Percentiles rank a stretch among this genome's conserved stretches.
Conservation (phyloP, 2,113 vertebrate genomes). For the Sisor rabdophorus region DNA sequence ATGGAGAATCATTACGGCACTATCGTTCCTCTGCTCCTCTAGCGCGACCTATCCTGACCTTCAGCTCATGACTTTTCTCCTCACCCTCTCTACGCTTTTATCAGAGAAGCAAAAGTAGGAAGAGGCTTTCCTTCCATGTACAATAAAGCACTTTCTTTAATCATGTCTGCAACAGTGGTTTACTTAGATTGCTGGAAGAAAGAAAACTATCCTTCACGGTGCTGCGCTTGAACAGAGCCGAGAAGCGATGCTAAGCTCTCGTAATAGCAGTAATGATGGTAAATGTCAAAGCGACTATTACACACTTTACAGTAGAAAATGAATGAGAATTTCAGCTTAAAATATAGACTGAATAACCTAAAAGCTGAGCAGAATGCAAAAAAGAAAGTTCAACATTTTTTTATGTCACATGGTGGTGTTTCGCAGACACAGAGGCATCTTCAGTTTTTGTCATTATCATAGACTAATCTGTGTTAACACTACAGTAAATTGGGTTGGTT, state of each 20-base stretch:
- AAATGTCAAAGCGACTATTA: background rate
- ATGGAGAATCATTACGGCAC: constrained; percentile 51
- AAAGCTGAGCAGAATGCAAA: background rate
- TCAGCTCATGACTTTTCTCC: constrained; percentile 52
- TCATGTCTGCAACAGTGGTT: background rate
- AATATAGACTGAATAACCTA: background rate
- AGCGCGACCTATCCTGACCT: constrained; percentile 59
- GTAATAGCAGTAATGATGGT: background rate
- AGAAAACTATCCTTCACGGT: background rate
- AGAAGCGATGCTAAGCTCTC: background rate
- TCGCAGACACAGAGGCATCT: background rate
- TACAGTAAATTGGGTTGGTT: background rate
- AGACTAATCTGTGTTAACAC: background rate
- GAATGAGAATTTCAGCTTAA: background rate
- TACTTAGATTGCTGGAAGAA: background rate
- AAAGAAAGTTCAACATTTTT: background rate
- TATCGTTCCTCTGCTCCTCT: constrained; percentile 50
- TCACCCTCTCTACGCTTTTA: background rate
- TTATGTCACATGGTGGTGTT: too few relatives aligned
- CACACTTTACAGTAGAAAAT: background rate
- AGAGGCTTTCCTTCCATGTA: background rate
- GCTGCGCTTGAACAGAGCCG: background rate
- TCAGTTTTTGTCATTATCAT: background rate
- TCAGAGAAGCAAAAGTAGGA: background rate
- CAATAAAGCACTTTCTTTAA: background rate